Percentiles rank a stretch among this genome's conserved stretches.
These are phyloP conservation scores for Erebia ligea DNA, from an alignment of 2,888 invertebrate species.

Conservation along the genomic window DNA sequence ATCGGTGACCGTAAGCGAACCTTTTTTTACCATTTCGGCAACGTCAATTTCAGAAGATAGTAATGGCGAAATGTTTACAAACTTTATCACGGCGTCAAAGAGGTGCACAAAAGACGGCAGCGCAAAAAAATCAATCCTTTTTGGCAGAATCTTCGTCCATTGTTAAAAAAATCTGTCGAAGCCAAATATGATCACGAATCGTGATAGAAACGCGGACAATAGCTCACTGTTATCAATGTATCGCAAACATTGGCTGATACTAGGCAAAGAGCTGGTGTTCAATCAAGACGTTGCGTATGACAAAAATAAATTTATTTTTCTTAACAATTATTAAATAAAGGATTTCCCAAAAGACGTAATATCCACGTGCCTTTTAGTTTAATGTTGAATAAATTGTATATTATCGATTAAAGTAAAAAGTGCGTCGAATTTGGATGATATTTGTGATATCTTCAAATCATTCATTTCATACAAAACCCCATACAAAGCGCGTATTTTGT, in stretches of 20 bases:
- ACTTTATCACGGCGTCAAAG: conserved; percentile 16
- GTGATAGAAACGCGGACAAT: conserved; percentile 48
- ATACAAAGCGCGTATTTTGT: no score
- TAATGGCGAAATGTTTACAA: conserved; percentile 19
- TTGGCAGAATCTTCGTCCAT: conserved; percentile 50
- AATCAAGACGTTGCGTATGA: no score
- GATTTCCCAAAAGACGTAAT: no score
- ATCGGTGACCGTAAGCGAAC: no score
- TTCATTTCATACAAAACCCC: no score
- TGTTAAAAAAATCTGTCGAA: conserved; percentile 65
- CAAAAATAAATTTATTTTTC: no score
- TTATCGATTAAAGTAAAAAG: no score
- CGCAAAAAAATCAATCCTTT: conserved; percentile 41
- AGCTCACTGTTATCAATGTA: conserved; percentile 47
- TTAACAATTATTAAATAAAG: no score
- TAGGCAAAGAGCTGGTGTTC: neutral
- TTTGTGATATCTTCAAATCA: no score
- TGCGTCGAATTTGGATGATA: no score
- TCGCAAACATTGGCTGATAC: conserved; percentile 52
- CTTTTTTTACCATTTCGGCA: neutral
- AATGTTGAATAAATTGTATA: no score
- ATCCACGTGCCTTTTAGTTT: no score
- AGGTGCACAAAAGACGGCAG: conserved; percentile 28
- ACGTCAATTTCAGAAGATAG: conserved; percentile 7
- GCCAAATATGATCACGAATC: conserved; percentile 60